A percentile compares a stretch with the other conserved stretches of the same genome.
phyloP scores from a whole-genome alignment of 2,797 vertebrate genomes.

The Anniella stebbinsi region DNA sequence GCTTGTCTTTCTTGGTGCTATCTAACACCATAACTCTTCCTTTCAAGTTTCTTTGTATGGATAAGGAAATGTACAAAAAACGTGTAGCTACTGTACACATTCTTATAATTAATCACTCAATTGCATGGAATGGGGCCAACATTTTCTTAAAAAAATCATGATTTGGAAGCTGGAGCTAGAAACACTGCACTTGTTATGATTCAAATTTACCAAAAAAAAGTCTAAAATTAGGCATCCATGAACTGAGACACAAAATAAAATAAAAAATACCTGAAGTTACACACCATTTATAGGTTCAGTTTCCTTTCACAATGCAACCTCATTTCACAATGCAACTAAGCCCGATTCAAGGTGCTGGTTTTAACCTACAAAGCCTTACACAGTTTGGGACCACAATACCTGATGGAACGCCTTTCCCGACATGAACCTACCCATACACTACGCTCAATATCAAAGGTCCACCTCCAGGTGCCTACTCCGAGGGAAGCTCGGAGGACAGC shows the following conservation, averaged over 20 bases:
- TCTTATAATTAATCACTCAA: neutral
- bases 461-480: no score
- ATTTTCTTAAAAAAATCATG: conserved; percentile 36
- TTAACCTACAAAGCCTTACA: no score
- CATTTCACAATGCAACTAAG: no score
- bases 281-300: neutral
- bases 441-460: no score
- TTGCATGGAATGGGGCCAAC: neutral
- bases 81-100: neutral
- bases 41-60: neutral
- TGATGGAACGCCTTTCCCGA: no score
- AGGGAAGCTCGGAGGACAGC: no score
- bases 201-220: conserved; percentile 1
- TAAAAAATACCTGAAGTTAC: neutral
- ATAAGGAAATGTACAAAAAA: neutral
- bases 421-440: no score
- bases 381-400: no score
- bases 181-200: conserved; percentile 8
- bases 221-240: neutral
- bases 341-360: no score
- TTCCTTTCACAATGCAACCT: conserved; percentile 3
- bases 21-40: neutral
- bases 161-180: conserved; percentile 21
- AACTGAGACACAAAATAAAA: neutral
- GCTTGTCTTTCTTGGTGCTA: neutral